Evolutionary conservation across 2,888 invertebrate species (phyloP), one percentile per base, ranked within the genome.

Genomic region (Elysia crispata): DNA sequence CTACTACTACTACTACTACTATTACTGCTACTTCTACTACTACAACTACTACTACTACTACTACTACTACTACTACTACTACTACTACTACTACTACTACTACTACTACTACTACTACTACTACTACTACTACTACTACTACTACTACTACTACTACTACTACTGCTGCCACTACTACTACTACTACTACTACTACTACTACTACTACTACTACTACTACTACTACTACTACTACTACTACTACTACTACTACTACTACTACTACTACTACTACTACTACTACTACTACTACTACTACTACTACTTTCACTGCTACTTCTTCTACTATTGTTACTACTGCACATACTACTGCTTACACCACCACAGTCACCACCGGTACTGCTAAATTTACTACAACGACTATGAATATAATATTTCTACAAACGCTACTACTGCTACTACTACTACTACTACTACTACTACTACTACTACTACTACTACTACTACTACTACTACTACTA

Each of bases 1-100:
- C 54, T 54, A 54, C 54, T 54, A 54, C 54, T 54, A 54, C 54
- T 15, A 54, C 54, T 54, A 54, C 54, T 54, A 20, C 54, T 54
- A 54, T 54, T 54, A 54, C 54, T 54, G 20, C 54, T 54, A 54
- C 54, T 54, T 15, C 54, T 64, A 64, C 25, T 64, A 64, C 64
- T 64, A n/a, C 64, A 30, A 69, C 69, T 69, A 69, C 69, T 69
- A 69, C 69, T 69, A 69, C 69, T 69, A 69, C 69, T 64, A 64
- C 64, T 64, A 64, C 64, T 64, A 64, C 64, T 64, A 64, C 64
- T 64, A 64, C 64, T 64, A 64, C 64, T 64, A 64, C 64, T 64
- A 64, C 23, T 64, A 64, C 8, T 6, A 66, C 25, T 15, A 66
- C 25, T 23, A 66, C 25, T 66, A 66, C 25, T 66, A 23, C 66